Base-by-base conservation (phyloP, 2,888 invertebrate species). In the Drosophila dives region DNA sequence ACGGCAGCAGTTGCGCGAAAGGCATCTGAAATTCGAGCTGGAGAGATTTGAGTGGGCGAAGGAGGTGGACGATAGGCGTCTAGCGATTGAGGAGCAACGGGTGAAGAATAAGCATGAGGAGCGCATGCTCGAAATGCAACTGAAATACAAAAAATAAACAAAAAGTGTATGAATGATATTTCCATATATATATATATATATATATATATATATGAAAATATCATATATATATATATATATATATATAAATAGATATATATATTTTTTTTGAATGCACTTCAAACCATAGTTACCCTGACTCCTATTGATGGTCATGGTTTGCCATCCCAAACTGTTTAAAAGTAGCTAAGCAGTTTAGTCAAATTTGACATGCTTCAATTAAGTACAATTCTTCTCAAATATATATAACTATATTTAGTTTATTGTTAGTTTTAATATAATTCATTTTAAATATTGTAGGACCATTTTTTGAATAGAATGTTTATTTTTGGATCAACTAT, bases 41-140 rank as follows among this genome's bases (percentile, higher is more conserved):
- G 51, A 51, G 33, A 32, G 51, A 33, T 33, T 51, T 17, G 32
- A 33, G 33, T 51, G 51, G 51, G 32, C 51, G 51, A 51, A 51
- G 51, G 51, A 51, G 33, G 51, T 51, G 51, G 51, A 51, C 33
- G 51, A 51, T 7, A 51, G 32, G 6, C 32, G 32, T 4, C 33
- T 51, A 11, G 51, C 32, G 8, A 51, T 51, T 51, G 51, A 51
- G 20, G 51, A 33, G 51, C 51, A 51, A 33, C n/a, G 51, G 33
- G 51, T 51, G 51, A 51, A 32, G 8, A 32, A 32, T 33, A 51
- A 51, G 33, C 51, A 51, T 15, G 51, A 51, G 51, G 51, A 51
- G 20, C 51, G 51, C 51, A 51, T 51, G 51, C 51, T 51, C 33
- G 51, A 51, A 51, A 32, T 51, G 32, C 32, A 51, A 51, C 51